Conservation (phyloP, 1,140 invertebrate species). For the Zaprionus ornatus region DNA sequence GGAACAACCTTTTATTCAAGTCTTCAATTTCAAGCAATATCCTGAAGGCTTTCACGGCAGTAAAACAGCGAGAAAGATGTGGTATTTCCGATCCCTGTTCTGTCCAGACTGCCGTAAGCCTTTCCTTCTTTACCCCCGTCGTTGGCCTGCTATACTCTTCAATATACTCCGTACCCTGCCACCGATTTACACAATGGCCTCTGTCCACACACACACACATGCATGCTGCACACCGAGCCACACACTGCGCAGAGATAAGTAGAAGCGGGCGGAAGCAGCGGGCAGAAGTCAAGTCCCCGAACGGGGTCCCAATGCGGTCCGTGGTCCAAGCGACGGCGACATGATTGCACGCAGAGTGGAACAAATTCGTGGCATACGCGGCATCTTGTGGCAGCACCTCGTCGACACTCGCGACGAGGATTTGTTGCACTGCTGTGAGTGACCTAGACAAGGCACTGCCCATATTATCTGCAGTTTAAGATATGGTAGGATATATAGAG, state of each 20-base stretch:
- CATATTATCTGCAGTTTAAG: not conserved
- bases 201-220: conserved; percentile 9
- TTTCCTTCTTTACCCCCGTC: conserved; percentile 53
- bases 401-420: conserved; percentile 56
- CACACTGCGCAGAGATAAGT: conserved; percentile 1
- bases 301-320: not conserved
- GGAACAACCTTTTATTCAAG: no score
- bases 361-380: conserved; percentile 78
- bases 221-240: not conserved
- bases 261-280: conserved; percentile 5
- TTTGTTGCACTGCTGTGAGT: conserved; percentile 27
- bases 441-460: conserved; percentile 24
- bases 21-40: no score
- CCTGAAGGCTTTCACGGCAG: no score
- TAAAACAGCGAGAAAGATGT: not conserved
- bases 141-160: conserved; percentile 4
- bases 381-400: conserved; percentile 69
- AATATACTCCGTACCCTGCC: conserved; percentile 58
- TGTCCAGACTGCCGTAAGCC: conserved; percentile 26
- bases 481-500: not conserved
- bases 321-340: conserved; percentile 34
- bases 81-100: not conserved
- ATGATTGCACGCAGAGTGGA: conserved; percentile 79
- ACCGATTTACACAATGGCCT: conserved; percentile 61
- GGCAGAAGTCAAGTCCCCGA: conserved; percentile 27